These are phyloP conservation scores for Ylistrum balloti DNA, from an alignment of 1,140 invertebrate species.

Conservation along the genomic window DNA sequence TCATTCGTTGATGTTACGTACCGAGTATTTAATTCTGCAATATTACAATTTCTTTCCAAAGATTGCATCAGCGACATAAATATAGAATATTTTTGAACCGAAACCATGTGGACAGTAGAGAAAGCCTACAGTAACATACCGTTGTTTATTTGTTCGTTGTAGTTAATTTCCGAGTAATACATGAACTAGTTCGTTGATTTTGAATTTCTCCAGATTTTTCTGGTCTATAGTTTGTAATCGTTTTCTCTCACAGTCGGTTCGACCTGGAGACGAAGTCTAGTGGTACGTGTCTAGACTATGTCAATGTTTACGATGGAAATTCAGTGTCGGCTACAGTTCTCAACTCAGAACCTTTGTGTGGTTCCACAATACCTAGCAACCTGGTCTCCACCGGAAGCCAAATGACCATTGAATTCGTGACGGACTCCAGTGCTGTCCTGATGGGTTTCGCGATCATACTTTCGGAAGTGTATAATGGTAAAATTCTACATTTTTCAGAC, in stretches of 20 bases:
- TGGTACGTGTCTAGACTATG: conserved; percentile 64
- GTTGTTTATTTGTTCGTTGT: too few species aligned
- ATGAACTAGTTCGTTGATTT: too few species aligned
- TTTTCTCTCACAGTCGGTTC: conserved; percentile 52
- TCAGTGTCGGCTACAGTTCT: conserved; percentile 45
- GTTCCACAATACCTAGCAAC: conserved; percentile 53
- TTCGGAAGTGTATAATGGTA: conserved; percentile 57
- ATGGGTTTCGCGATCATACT: conserved; percentile 67
- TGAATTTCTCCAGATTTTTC: too few species aligned
- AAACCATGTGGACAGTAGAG: too few species aligned
- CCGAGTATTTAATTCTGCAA: too few species aligned
- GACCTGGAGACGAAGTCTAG: conserved; percentile 45
- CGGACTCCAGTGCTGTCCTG: conserved; percentile 57
- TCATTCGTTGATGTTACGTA: too few species aligned
- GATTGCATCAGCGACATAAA: too few species aligned
- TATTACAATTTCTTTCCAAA: too few species aligned
- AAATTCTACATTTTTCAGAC: conserved; percentile 1
- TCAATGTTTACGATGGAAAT: conserved; percentile 66
- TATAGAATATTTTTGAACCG: too few species aligned
- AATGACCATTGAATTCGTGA: conserved; percentile 64
- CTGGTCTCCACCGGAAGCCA: conserved; percentile 57
- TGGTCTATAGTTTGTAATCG: too few species aligned
- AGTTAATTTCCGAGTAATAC: too few species aligned
- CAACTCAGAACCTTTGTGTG: conserved; percentile 63
- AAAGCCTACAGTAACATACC: too few species aligned